Evolutionary conservation across 2,888 invertebrate species (phyloP), one percentile per base, ranked within the genome.

Genomic region (Amblyjoppa fuscipennis): DNA sequence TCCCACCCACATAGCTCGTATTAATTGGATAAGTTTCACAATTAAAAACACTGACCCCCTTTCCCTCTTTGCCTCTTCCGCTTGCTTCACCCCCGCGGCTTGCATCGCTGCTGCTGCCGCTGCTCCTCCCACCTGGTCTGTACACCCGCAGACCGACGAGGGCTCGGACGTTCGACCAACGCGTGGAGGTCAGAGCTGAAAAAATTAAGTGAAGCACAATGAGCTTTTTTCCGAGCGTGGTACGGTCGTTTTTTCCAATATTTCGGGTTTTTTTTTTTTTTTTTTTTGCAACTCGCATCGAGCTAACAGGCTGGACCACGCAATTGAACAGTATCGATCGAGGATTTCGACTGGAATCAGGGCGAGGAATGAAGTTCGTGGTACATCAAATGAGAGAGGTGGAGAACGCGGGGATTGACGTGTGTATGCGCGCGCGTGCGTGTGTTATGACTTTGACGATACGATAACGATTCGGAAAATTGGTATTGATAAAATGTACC

Each of bases 21-120:
- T 90, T 90, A 89, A 90, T 90, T 90, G 90, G 89, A 89, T 89
- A 90, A 89, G 89, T 90, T 90, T 89, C 79, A 88, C 89, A 89
- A 90, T 90, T 89, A 89, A 89, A 89, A 89, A 87, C 87, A 89
- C 86, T 87, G 85, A 84, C 84, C 87, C 87, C 61, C 51, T 74
- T 64, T 34, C 56, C 70, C n/a, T 75, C 78, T 73, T 38, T 66
- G 56, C 31, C 77, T 49, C 53, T 56, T 82, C 66, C n/a, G 53
- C 28, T 49, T 74, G 28, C 53, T 49, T 68, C 11, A 28, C 51
- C 53, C 34, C 49, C 61, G 16, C 25, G 34, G 66, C 28, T 66
- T 59, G 41, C 64, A 64, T n/a, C 28, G 34, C 49, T 20, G 51
- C 75, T 64, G 49, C 38, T 31, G 9, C 28, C 4, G 45, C 45